Base-by-base conservation (phyloP, 1,140 invertebrate genomes). In the Zaprionus ghesquierei region DNA sequence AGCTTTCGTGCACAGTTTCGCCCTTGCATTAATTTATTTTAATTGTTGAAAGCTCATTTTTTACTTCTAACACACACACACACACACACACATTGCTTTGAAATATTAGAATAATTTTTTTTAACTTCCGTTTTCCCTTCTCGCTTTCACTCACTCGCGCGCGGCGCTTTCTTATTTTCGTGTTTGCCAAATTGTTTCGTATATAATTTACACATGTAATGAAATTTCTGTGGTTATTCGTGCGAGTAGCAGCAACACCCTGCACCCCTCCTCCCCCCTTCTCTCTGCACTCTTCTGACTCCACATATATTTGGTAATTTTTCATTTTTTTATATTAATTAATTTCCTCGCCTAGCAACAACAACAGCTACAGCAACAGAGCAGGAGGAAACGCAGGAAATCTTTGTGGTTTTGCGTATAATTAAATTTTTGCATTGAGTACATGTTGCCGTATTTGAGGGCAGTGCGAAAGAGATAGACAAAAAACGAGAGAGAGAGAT, bases 171-270 rank as follows among this genome's bases (percentile, higher is more conserved):
- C 27, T 51, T 18, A 35, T 12, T 22, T 72, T 49, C 51, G n/a
- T 62, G 44, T 69, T 73, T 61, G 23, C 33, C 27, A 72, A 81
- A 87, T 75, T 71, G 59, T 75, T 69, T 63, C 31, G 65, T 75
- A 63, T 66, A 78, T 69, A 81, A 69, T 81, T 87, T 75, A 85
- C 78, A 87, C 56, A 78, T 78, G 70, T 85, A 87, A 85, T 81
- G 78, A 85, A 85, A 81, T 87, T 85, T 72, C 64, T 78, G 75
- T 56, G 82, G 70, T 78, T 81, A 59, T 50, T 65, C 70, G 49
- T 60, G 74, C 74, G 44, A 56, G 20, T 25, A n/a, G 2, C 22
- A 69, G 4, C 49, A 23, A 25, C 23, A 4, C 46, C 25, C 25
- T 22, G 10, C 27, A 41, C 56, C 3, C 25, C 29, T n/a, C n/a